Percentiles rank a stretch among this genome's conserved stretches.
These are phyloP conservation scores for Conopomorpha cramerella DNA, from an alignment of 1,140 invertebrate species.

Conservation along the genomic window DNA sequence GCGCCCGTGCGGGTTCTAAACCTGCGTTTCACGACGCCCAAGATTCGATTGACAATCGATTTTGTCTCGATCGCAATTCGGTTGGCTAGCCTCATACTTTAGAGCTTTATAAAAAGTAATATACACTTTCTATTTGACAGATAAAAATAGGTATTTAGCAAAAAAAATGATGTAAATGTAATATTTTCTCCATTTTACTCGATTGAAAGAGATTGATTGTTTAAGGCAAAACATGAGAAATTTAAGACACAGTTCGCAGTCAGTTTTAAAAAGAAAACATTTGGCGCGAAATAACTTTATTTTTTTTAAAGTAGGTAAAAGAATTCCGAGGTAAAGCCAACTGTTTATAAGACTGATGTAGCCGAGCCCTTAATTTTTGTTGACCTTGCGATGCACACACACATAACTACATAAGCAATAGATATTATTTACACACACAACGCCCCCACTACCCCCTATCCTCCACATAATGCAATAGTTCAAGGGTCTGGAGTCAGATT, in stretches of 20 bases:
- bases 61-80: no score
- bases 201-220: no score
- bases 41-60: constrained; percentile 18
- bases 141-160: background rate
- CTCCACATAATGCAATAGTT: constrained; percentile 54
- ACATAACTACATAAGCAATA: constrained; percentile 21
- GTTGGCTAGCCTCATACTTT: no score
- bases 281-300: background rate
- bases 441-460: constrained; percentile 18
- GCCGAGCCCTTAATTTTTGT: constrained; percentile 18
- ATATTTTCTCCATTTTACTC: background rate
- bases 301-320: background rate
- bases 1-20: constrained; percentile 40
- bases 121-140: no score
- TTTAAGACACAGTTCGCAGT: background rate
- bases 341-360: constrained; percentile 40
- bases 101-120: no score
- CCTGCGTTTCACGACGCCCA: constrained; percentile 35
- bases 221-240: no score
- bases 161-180: background rate
- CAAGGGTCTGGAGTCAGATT: constrained; percentile 14
- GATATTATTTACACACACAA: constrained; percentile 44
- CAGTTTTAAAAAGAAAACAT: background rate
- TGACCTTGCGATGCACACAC: constrained; percentile 23
- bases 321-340: constrained; percentile 1